A percentile compares a stretch with the other conserved stretches of the same genome.
phyloP scores from a whole-genome alignment of 2,797 vertebrate genomes.

The Sebastes umbrosus region DNA sequence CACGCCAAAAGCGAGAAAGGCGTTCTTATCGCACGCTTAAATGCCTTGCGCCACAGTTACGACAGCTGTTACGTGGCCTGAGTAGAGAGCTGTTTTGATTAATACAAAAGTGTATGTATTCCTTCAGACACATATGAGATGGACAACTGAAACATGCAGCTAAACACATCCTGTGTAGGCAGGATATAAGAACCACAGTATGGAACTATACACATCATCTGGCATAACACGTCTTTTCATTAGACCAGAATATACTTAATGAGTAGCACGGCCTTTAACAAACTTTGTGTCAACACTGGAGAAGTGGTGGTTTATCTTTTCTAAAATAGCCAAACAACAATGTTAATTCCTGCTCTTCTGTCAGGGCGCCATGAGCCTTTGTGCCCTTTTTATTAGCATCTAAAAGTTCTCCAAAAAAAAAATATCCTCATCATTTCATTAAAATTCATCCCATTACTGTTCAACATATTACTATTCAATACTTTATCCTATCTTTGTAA shows the following conservation, averaged over 20 bases:
- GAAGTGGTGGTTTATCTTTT: not conserved
- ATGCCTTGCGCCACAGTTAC: no score
- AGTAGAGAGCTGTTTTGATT: not conserved
- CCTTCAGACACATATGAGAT: not conserved
- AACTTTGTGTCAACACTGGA: not conserved
- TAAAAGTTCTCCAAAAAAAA: constrained; percentile 30
- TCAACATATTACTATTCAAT: constrained; percentile 54
- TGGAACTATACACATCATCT: not conserved
- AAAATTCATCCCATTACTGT: constrained; percentile 48
- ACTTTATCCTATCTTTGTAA: constrained; percentile 58
- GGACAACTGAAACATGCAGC: not conserved
- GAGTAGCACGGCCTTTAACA: not conserved
- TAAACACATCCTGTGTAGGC: not conserved
- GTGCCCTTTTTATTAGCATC: constrained; percentile 7
- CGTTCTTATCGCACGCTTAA: no score
- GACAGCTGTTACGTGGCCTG: not conserved
- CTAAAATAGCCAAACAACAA: not conserved
- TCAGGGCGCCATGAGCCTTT: not conserved
- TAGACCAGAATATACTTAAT: not conserved
- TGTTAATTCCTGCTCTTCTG: constrained; percentile 1
- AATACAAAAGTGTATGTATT: not conserved
- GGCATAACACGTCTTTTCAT: not conserved
- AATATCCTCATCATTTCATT: constrained; percentile 27
- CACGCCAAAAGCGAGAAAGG: no score
- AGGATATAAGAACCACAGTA: not conserved